Percentiles rank a stretch among this genome's conserved stretches.
These are phyloP conservation scores for Euglossa dilemma DNA, from an alignment of 1,140 invertebrate species.

Conservation along the genomic window DNA sequence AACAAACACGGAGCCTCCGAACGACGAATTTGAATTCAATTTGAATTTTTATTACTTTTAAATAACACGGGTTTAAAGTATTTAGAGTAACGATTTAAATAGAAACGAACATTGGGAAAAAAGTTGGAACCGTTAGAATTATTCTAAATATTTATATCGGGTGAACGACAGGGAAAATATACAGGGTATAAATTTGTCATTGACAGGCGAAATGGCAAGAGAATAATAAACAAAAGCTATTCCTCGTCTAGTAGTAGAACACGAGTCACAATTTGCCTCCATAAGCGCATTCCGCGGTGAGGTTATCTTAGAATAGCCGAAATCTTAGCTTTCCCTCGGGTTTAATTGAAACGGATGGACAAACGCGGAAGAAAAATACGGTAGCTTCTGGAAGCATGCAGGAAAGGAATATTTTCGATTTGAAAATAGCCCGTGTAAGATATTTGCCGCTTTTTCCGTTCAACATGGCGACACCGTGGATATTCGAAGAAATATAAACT, in stretches of 20 bases:
- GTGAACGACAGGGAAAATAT: neutral
- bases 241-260: neutral
- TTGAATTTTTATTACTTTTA: too few relatives aligned
- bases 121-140: neutral
- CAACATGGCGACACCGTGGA: neutral
- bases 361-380: neutral
- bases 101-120: neutral
- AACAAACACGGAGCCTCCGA: too few relatives aligned
- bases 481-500: slow-evolving; percentile 19
- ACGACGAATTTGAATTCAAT: too few relatives aligned
- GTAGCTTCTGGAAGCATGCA: neutral
- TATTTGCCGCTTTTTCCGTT: neutral
- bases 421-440: neutral
- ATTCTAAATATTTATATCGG: too few relatives aligned
- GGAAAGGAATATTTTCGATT: too few relatives aligned
- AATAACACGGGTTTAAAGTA: too few relatives aligned
- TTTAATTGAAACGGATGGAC: neutral
- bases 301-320: slow-evolving; percentile 36
- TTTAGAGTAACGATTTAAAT: neutral
- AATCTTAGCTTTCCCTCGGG: neutral
- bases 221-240: slow-evolving; percentile 28
- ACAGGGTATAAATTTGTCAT: neutral
- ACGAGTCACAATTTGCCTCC: neutral
- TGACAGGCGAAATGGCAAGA: neutral
- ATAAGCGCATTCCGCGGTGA: neutral